Percentiles rank a stretch among this genome's conserved stretches.
Conservation (phyloP, 1,140 invertebrate species). For the Cyrtorhinus lividipennis region DNA sequence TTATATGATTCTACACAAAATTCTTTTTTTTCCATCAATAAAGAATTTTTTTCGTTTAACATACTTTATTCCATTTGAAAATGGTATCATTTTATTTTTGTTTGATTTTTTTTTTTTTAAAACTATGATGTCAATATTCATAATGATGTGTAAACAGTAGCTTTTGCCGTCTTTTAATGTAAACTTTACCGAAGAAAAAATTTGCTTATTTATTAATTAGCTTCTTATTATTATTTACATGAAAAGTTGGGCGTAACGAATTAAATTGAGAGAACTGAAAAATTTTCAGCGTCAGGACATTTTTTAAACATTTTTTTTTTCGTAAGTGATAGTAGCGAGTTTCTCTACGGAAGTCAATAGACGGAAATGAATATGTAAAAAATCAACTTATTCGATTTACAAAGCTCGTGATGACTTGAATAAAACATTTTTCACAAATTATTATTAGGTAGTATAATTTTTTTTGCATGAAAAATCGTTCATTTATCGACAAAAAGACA, state of each 20-base stretch:
- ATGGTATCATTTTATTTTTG: neutral
- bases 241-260: neutral
- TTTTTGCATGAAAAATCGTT: neutral
- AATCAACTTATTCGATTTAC: neutral
- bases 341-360: no score
- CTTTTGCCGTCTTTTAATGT: neutral
- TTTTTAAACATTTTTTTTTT: no score
- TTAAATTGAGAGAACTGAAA: neutral
- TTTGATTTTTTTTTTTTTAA: neutral
- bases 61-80: no score
- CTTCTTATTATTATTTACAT: no score
- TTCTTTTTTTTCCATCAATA: no score
- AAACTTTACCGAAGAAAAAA: no score
- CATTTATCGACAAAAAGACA: neutral
- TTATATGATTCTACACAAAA: neutral
- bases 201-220: no score
- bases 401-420: neutral
- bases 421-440: neutral
- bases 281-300: neutral
- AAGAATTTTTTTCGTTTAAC: no score
- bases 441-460: neutral
- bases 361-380: no score
- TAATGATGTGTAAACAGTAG: conserved; percentile 1
- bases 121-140: neutral
- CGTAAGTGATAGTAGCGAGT: no score